Percentiles rank a stretch among this genome's conserved stretches.
Conservation (phyloP, 2,888 invertebrate species). For the Ornithoptera alexandrae region DNA sequence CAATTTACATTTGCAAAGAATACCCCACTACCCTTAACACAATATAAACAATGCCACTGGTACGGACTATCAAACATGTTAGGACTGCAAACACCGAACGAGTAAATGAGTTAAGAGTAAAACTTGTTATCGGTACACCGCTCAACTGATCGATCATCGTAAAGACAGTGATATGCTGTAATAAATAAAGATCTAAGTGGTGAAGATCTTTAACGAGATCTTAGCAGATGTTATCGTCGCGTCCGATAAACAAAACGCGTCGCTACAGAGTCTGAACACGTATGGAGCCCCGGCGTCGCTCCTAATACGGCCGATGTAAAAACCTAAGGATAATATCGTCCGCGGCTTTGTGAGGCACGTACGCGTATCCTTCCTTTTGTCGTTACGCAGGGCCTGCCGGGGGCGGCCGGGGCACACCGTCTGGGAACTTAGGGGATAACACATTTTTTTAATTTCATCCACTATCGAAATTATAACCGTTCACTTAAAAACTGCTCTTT, state of each 20-base stretch:
- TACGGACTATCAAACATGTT: not conserved
- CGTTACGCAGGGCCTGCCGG: conserved; percentile 38
- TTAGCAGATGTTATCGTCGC: conserved; percentile 28
- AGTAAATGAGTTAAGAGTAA: conserved; percentile 25
- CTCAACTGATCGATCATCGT: conserved; percentile 3
- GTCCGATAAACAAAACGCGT: conserved; percentile 30
- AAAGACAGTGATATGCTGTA: conserved; percentile 21
- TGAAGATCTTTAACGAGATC: conserved; percentile 26
- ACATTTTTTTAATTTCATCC: conserved; percentile 12
- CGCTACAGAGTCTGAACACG: conserved; percentile 47
- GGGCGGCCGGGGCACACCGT: conserved; percentile 20
- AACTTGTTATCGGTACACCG: not conserved
- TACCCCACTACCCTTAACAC: not conserved
- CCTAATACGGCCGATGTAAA: conserved; percentile 58
- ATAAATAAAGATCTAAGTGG: conserved; percentile 27
- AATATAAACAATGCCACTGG: not conserved
- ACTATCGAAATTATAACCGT: not conserved
- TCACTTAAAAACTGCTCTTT: not conserved
- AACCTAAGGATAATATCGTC: conserved; percentile 65
- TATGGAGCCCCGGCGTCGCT: conserved; percentile 48
- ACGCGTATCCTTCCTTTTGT: conserved; percentile 72
- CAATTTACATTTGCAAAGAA: conserved; percentile 34
- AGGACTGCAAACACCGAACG: not conserved
- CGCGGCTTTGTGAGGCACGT: conserved; percentile 72
- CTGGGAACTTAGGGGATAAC: conserved; percentile 25